A percentile compares a stretch with the other conserved stretches of the same genome.
phyloP scores from a whole-genome alignment of 2,113 vertebrate species.

The Prunella himalayana region DNA sequence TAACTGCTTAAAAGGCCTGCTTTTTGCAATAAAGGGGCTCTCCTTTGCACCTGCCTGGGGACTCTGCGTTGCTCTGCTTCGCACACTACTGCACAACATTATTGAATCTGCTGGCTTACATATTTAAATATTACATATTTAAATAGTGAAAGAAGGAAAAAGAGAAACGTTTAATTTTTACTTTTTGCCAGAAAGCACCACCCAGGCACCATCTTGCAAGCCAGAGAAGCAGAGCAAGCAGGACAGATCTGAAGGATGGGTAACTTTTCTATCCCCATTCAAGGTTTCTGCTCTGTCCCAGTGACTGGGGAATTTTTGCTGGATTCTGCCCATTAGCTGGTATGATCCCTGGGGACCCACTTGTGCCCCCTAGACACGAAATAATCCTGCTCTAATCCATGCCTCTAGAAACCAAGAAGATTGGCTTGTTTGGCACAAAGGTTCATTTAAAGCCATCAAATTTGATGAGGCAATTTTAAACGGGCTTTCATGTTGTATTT shows the following conservation, averaged over 20 bases:
- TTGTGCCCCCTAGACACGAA: neutral
- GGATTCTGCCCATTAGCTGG: neutral
- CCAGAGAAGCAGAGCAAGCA: neutral
- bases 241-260: neutral
- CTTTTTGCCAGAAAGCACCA: neutral
- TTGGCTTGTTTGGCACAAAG: neutral
- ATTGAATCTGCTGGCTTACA: neutral
- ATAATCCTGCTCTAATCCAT: neutral
- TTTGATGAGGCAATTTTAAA: conserved; percentile 34
- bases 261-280: neutral
- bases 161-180: neutral
- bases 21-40: neutral
- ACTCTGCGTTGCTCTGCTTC: fast-evolving
- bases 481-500: conserved; percentile 25
- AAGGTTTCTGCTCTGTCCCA: neutral
- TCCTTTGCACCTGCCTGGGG: neutral
- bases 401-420: neutral
- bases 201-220: neutral
- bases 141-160: neutral
- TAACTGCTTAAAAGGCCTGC: neutral
- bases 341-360: neutral
- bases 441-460: conserved; percentile 1
- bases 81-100: neutral
- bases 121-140: neutral
- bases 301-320: neutral